Conservation (phyloP, 1,140 invertebrate species). For the Fopius arisanus region DNA sequence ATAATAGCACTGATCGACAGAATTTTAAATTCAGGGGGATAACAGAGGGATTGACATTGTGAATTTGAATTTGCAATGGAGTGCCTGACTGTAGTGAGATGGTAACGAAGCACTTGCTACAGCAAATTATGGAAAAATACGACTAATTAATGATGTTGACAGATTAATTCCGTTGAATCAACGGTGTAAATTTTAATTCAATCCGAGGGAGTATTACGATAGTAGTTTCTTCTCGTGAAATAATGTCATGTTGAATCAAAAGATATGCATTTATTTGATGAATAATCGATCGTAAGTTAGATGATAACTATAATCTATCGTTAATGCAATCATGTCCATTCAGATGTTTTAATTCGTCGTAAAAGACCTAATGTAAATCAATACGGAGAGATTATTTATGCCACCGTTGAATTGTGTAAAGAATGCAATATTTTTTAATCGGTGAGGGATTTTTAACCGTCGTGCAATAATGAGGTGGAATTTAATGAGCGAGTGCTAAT, state of each 20-base stretch:
- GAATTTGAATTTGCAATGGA: background rate
- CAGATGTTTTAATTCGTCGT: background rate
- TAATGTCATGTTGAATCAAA: background rate
- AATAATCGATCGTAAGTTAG: background rate
- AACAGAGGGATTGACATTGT: background rate
- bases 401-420: background rate
- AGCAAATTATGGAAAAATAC: background rate
- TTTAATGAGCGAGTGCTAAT: slow-evolving; percentile 37
- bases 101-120: background rate
- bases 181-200: background rate
- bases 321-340: background rate
- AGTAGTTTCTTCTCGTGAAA: too few relatives aligned
- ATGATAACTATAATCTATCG: background rate
- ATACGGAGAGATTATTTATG: background rate
- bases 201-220: background rate
- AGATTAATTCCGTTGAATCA: background rate
- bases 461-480: background rate
- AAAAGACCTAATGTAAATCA: background rate
- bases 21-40: too few relatives aligned
- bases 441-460: background rate
- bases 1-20: background rate
- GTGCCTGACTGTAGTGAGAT: slow-evolving; percentile 9
- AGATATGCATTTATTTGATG: background rate
- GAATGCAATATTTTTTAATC: background rate
- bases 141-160: background rate